Base-by-base conservation (phyloP, 2,888 invertebrate species). In the Physocephala rufipes region DNA sequence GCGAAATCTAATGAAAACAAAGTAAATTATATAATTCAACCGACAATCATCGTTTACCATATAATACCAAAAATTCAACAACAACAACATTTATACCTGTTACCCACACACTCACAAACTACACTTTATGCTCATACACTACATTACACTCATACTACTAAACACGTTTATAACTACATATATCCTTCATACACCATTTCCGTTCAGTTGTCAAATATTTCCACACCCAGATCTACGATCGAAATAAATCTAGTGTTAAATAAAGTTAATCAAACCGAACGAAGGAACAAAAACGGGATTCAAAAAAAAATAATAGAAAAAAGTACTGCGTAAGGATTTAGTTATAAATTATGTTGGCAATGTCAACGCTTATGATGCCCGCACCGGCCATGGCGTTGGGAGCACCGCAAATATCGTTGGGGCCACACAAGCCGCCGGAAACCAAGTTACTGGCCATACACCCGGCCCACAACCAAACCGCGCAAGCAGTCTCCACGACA, bases 291-390 rank as follows among this genome's bases (percentile, higher is more conserved):
- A 36, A 5, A 15, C 4, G 58, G 49, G 64, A 77, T 76, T 74
- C 76, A 75, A 79, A 79, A 75, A 75, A 72, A 76, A 64, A 74
- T 51, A 69, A 68, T 21, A 28, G 43, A 63, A 65, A 66, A 58
- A 59, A 16, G 28, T 58, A 58, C 53, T 65, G 61, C 28, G 74
- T 74, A 80, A 82, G 81, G 80, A 85, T 83, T 79, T 78, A 81
- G 75, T 78, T 80, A 74, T 80, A 80, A 82, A 86, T 82, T 76
- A 86, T 86, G 86, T 82, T 86, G 85, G 83, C 86, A 73, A 86
- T 86, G 86, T 86, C 86, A 81, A 86, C 86, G 78, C 79, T 86
- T 77, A 86, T 86, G 86, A 86, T 86, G 86, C 86, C 86, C 76
- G 85, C 86, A 74, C 86, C 86, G 76, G 85, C 86, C 75, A 86